Evolutionary conservation across 2,113 vertebrate species (phyloP).

Genomic region (Pseudonaja textilis): DNA sequence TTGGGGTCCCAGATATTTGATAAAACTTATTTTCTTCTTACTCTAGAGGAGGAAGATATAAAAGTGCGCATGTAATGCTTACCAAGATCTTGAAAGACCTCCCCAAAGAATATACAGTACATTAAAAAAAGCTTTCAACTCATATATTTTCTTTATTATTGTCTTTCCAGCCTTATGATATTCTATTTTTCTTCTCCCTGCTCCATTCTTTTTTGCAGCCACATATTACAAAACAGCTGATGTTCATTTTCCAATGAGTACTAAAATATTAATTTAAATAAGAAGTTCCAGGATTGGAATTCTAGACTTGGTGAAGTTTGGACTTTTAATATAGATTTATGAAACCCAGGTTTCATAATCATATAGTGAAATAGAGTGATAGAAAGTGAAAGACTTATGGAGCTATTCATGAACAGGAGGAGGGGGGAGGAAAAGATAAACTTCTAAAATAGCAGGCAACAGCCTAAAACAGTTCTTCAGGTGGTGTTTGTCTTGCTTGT

Average conservation of each 20-base stretch:
- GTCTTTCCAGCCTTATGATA: not conserved
- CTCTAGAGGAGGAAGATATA: not conserved
- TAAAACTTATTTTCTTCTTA: not conserved
- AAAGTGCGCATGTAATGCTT: not conserved
- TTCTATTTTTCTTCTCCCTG: not conserved
- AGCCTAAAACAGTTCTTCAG: conserved; percentile 23
- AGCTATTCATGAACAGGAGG: not conserved
- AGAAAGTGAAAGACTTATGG: not conserved
- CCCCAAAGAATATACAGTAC: not conserved
- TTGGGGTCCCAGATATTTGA: not conserved
- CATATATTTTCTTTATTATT: not conserved
- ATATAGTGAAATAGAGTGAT: not conserved
- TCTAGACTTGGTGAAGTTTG: not conserved
- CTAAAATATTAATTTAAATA: not conserved
- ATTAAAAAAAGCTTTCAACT: not conserved
- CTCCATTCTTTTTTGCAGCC: not conserved
- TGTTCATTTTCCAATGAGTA: not conserved
- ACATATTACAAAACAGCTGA: not conserved
- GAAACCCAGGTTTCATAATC: not conserved
- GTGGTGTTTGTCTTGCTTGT: conserved; percentile 25
- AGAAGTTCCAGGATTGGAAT: not conserved
- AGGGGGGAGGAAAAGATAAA: not conserved
- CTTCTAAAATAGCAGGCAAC: not conserved
- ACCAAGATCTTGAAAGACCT: not conserved
- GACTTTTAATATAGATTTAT: not conserved